phyloP scores from a whole-genome alignment of 2,797 vertebrate species.

The Huso huso region DNA sequence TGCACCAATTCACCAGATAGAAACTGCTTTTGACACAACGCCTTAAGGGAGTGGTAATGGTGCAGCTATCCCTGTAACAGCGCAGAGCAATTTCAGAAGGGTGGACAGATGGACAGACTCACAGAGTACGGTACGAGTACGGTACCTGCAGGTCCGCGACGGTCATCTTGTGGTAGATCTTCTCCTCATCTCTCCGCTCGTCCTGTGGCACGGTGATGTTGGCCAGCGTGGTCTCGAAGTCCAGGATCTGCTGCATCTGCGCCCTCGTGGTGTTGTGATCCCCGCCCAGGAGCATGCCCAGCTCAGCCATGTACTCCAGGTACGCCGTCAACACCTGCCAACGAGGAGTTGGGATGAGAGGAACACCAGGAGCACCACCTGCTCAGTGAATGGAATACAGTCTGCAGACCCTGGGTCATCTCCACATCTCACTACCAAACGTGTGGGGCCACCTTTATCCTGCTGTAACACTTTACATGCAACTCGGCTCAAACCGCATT shows the following conservation, averaged over 20 bases:
- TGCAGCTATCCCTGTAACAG: too few relatives aligned
- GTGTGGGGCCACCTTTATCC: too few relatives aligned
- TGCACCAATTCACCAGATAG: too few relatives aligned
- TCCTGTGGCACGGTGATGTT: conserved; percentile 92
- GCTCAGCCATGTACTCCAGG: conserved; percentile 92
- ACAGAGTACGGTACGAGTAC: background rate
- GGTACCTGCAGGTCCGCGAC: conserved; percentile 78
- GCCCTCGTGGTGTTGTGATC: conserved; percentile 50
- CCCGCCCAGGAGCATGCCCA: conserved; percentile 79
- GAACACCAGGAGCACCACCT: too few relatives aligned
- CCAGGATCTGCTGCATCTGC: conserved; percentile 87
- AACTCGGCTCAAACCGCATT: background rate
- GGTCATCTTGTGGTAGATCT: conserved; percentile 90
- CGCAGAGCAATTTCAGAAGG: too few relatives aligned
- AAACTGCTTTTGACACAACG: too few relatives aligned
- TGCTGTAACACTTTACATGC: background rate
- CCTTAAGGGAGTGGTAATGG: too few relatives aligned
- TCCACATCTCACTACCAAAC: too few relatives aligned
- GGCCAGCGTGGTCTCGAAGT: conserved; percentile 79
- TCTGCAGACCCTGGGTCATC: too few relatives aligned
- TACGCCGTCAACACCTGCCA: conserved; percentile 80
- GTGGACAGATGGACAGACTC: background rate
- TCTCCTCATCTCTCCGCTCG: conserved; percentile 86
- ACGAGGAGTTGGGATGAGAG: background rate
- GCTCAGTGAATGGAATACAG: too few relatives aligned